These are phyloP conservation scores for Harlomillsia oculata DNA, from an alignment of 1,140 invertebrate genomes.

Conservation along the genomic window DNA sequence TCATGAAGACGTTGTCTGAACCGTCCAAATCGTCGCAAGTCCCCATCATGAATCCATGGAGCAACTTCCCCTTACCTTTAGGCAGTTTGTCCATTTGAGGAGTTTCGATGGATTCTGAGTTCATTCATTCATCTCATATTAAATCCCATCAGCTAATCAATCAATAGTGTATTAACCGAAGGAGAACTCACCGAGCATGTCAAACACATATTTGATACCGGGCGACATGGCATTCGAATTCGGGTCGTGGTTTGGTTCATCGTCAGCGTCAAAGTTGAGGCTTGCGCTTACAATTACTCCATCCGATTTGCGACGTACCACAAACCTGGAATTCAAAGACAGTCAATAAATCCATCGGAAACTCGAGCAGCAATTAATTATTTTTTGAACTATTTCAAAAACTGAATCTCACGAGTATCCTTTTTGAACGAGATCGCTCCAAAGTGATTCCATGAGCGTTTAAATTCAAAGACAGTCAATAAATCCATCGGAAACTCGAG, in stretches of 20 bases:
- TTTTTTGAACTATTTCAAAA: background rate
- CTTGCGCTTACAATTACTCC: slow-evolving; percentile 51
- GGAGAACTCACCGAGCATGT: slow-evolving; percentile 51
- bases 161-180: background rate
- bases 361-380: too few species aligned
- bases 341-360: background rate
- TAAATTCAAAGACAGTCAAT: slow-evolving; percentile 9
- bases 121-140: background rate
- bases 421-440: slow-evolving; percentile 56
- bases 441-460: slow-evolving; percentile 57
- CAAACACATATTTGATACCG: slow-evolving; percentile 60
- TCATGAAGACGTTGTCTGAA: slow-evolving; percentile 63
- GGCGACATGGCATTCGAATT: slow-evolving; percentile 52
- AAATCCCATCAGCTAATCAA: background rate
- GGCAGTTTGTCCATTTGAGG: slow-evolving; percentile 49
- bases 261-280: slow-evolving; percentile 59
- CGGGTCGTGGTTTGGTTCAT: slow-evolving; percentile 70
- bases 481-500: too few species aligned
- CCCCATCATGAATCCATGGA: slow-evolving; percentile 79
- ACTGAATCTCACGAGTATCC: slow-evolving; percentile 40
- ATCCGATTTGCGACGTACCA: slow-evolving; percentile 42
- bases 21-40: slow-evolving; percentile 53
- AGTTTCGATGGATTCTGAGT: slow-evolving; percentile 4
- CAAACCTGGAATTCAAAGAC: slow-evolving; percentile 50
- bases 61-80: slow-evolving; percentile 55